Evolutionary conservation across 2,888 invertebrate genomes (phyloP), one percentile per base, ranked within the genome.

Genomic region (Polyploca ridens): DNA sequence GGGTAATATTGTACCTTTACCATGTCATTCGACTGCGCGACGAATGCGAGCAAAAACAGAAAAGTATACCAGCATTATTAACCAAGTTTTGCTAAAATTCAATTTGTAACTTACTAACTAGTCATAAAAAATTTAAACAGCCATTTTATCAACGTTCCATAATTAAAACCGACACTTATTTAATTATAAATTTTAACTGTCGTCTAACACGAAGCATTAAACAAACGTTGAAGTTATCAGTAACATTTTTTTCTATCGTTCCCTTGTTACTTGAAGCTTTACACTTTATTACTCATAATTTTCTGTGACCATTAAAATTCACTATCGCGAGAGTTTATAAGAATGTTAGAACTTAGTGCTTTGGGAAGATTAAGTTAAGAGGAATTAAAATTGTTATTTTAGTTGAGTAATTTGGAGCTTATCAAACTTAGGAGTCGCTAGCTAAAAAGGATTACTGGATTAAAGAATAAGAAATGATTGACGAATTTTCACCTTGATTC

Each of bases 281-380:
- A 49, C 19, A 54, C 16, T 19, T 49, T 49, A 54, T 54, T 19
- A 54, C 49, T 49, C 16, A 49, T 49, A 49, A 49, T 49, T 54
- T 16, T 49, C n/a, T 49, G 14, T 3, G 16, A 3, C 14, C 49
- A 49, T 49, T 49, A 49, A 49, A 46, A n/a, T 46, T n/a, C n/a
- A 2, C 11, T 46, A 46, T 14, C 46, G 46, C 46, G 11, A 5
- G n/a, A 44, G 10, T 44, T 46, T 11, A 3, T 14, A 46, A n/a
- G 14, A n/a, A n/a, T 14, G n/a, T 14, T 13, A 46, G 46, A 5
- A 14, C 14, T 46, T 46, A 14, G 11, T 14, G 11, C 11, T 46
- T 14, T 46, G 14, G 46, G 4, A 13, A 13, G 46, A 46, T n/a
- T 46, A 46, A 46, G 14, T 46, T 46, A 46, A 13, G n/a, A 3